Base-by-base conservation (phyloP, 1,140 invertebrate genomes). In the Saxidomus purpurata region DNA sequence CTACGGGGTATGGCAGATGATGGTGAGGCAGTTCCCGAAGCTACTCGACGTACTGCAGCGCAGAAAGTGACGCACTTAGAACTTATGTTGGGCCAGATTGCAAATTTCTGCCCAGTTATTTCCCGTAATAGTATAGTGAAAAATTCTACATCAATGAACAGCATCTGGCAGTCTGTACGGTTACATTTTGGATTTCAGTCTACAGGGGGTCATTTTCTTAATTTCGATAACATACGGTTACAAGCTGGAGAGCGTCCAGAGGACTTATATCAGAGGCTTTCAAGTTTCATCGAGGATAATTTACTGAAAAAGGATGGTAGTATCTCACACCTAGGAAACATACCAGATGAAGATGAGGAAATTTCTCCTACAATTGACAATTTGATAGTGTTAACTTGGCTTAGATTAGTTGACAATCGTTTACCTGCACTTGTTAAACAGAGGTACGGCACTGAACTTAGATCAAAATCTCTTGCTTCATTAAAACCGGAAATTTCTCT, bases 31-130 rank as follows among this genome's bases (percentile, higher is more conserved):
- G 55, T 89, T 19, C 83, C 87, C 0, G 63, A 82, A 52, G 80
- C 55, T 22, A 28, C 17, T n/a, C 36, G 77, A 17, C 76, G 43
- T 25, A 89, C 83, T 47, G 67, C 25, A 17, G 28, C 63, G 40
- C 91, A 92, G 76, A 92, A 92, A 69, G 69, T 86, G 0, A 84
- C 67, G 15, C 55, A 87, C 15, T 79, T 91, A n/a, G 81, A 91
- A 28, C 63, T 91, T 0, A 92, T 91, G 91, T 77, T 90, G n/a
- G n/a, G n/a, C n/a, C n/a, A n/a, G n/a, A n/a, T n/a, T n/a, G n/a
- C n/a, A n/a, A n/a, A n/a, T n/a, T n/a, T n/a, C n/a, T n/a, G n/a
- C n/a, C n/a, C n/a, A n/a, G n/a, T n/a, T n/a, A n/a, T n/a, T n/a
- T n/a, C 82, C 3, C n/a, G 91, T 22, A 86, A 84, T 19, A 80